Base-by-base conservation (phyloP, 2,888 invertebrate genomes). In the Drosophila algonquin region DNA sequence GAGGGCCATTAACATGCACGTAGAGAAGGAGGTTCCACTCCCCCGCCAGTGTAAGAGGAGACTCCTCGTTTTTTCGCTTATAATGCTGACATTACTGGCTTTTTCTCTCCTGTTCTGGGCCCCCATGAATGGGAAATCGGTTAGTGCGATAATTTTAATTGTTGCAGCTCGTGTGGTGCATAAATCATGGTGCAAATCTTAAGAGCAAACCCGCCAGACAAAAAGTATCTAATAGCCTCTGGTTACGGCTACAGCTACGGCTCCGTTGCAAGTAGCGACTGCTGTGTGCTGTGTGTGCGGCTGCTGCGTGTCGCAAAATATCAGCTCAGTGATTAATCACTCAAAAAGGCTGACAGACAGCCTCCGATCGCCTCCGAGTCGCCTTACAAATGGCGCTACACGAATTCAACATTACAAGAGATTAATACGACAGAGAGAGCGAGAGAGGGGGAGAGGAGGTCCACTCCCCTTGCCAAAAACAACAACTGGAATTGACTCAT, bases 201-300 rank as follows among this genome's bases (percentile, higher is more conserved):
- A 82, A 82, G 74, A 86, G 83, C 78, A 46, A 68, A 63, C 71
- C 52, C 62, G 68, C 58, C 56, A 75, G 72, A 76, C 87, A 79
- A 84, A 82, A 84, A 71, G 76, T 89, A 89, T 89, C 89, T 89
- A 85, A 85, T 84, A 89, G 87, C 81, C 35, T 73, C 63, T 80
- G 80, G 63, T 73, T 60, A 14, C 8, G 55, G 35, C 57, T 55
- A 1, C 6, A 77, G 64, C 75, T 60, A 14, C 8, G 53, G 35
- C 57, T 57, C 2, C 6, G 78, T 63, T 81, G 78, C 58, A 77
- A 81, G 87, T 85, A 84, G 84, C 88, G 70, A 71, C 72, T 61
- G 57, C 54, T 52, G 77, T 82, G 80, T 61, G 57, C 54, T 50
- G 77, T 82, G 80, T 64, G 75, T 62, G 46, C 21, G 57, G 46